phyloP scores from a whole-genome alignment of 2,113 vertebrate species.

The Hassar affinis region DNA sequence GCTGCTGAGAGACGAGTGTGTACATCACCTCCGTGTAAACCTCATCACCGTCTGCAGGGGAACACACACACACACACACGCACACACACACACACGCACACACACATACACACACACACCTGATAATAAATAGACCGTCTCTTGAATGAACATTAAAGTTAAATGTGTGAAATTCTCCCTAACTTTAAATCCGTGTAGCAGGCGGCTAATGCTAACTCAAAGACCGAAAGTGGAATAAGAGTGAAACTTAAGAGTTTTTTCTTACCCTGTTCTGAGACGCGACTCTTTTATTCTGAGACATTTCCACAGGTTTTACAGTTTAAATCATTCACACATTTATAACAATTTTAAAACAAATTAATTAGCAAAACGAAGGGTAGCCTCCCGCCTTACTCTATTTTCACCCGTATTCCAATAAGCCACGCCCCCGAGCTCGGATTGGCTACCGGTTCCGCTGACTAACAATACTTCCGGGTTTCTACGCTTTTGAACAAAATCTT shows the following conservation, averaged over 20 bases:
- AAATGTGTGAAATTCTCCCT: no score
- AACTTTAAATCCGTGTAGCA: no score
- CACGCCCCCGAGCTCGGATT: neutral
- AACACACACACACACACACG: no score
- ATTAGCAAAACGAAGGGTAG: neutral
- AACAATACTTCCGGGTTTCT: neutral
- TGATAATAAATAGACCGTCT: no score
- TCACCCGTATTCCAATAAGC: neutral
- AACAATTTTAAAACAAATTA: neutral
- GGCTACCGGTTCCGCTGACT: neutral
- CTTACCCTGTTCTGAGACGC: slow-evolving; percentile 52
- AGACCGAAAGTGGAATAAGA: no score
- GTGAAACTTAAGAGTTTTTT: neutral
- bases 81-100: no score
- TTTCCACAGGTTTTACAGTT: no score
- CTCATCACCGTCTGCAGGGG: neutral
- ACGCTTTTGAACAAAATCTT: neutral
- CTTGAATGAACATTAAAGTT: no score
- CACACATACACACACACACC: no score
- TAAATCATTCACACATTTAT: neutral
- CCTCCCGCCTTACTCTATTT: neutral
- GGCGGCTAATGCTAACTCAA: neutral
- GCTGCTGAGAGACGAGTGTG: no score
- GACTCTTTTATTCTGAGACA: slow-evolving; percentile 63
- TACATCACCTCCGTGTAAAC: slow-evolving; percentile 1